phyloP scores from a whole-genome alignment of 2,113 vertebrate species.

The Heterochromis multidens region DNA sequence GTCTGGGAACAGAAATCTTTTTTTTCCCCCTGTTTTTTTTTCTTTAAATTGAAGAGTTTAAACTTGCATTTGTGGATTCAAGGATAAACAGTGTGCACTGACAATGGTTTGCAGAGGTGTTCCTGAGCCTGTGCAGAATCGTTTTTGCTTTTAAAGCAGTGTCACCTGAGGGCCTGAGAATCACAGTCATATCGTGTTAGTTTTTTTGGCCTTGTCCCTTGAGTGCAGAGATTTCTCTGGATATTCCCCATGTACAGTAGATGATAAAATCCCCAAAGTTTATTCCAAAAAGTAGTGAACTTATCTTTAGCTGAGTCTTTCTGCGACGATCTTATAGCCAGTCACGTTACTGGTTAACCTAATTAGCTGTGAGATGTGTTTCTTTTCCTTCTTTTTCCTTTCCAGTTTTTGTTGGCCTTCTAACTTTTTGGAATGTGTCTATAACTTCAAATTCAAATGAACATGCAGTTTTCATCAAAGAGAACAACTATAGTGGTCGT shows the following conservation, averaged over 20 bases:
- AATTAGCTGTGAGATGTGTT: too few relatives aligned
- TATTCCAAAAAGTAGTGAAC: neutral
- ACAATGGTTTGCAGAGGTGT: neutral
- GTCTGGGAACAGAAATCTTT: neutral
- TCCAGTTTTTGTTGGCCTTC: too few relatives aligned
- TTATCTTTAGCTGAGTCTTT: neutral
- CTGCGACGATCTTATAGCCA: neutral
- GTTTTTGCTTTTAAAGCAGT: neutral
- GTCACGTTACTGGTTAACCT: too few relatives aligned
- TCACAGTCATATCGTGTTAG: neutral
- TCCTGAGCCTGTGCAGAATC: neutral
- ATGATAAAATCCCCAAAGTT: neutral
- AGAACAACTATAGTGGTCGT: too few relatives aligned
- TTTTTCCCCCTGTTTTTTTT: too few relatives aligned
- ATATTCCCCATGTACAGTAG: neutral
- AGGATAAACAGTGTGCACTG: neutral
- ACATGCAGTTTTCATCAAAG: too few relatives aligned
- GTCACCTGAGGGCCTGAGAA: neutral
- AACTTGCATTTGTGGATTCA: neutral
- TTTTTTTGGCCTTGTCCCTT: neutral
- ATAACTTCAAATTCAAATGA: too few relatives aligned
- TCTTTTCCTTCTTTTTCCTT: too few relatives aligned
- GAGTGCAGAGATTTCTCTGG: neutral
- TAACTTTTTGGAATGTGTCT: too few relatives aligned
- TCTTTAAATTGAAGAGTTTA: neutral